Evolutionary conservation across 2,113 vertebrate species (phyloP), one percentile per base, ranked within the genome.

Genomic region (Sialia sialis): DNA sequence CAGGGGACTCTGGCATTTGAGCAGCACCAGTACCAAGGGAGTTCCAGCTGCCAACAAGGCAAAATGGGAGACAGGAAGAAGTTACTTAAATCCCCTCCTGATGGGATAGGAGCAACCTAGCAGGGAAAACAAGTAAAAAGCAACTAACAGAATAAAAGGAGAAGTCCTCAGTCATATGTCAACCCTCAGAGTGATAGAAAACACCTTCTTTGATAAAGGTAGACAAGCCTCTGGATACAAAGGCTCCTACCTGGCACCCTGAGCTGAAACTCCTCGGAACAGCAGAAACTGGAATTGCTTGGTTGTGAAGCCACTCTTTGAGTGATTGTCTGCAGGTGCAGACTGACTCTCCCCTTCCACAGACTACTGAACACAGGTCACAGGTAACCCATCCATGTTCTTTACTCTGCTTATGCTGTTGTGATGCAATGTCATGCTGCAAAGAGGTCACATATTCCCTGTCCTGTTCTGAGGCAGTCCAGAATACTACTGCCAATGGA

Each of bases 1-100:
- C 73, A 89, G 41, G 43, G 84, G 94, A 90, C 84, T 66, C 3
- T n/a, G 72, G 78, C 75, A 90, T 90, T 91, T 77, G 19, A 93
- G 82, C 66, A 94, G 84, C 6, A 70, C 29, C 72, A 60, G 30
- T 70, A 79, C 26, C 84, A 83, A 67, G 79, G 59, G 87, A 92
- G 39, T 55, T 88, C 82, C 38, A 55, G 38, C 20, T 74, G 90
- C 90, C 82, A 94, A 68, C 59, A n/a, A 74, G 67, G 84, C 82
- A 91, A 77, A 93, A 77, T 23, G 46, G 72, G 34, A 95, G 78
- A 83, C 11, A 38, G 49, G 34, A 67, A 69, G 51, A 59, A 90
- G 74, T 82, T 54, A 63, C 55, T 74, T 17, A 52, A 80, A 82
- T 23, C 49, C 32, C 23, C 26, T 87, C 54, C 39, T 78, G 51